Base-by-base conservation (phyloP, 2,113 vertebrate genomes). In the Argyrosomus japonicus region DNA sequence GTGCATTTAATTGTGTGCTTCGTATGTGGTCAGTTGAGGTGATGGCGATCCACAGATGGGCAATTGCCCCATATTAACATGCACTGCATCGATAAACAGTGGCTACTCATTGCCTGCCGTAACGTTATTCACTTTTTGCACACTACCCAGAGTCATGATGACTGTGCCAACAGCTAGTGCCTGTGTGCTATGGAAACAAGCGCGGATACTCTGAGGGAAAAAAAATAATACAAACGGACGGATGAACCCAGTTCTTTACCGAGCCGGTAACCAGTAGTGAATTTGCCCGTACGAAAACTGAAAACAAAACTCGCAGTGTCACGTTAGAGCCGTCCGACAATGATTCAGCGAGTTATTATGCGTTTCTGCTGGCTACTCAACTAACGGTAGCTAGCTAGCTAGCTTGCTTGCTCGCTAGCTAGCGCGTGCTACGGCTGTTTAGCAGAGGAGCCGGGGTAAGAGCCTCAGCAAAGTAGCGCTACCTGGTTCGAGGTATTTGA, bases 301-400 rank as follows among this genome's bases (percentile, higher is more conserved):
- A 88, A 89, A 88, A 81, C 70, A 84, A 79, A 91, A 88, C 68
- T 91, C 72, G 79, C 89, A 76, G 89, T 91, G 93, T 95, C 92
- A 91, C 90, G 91, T 78, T 92, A 87, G 92, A 92, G 70, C 51
- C 75, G 78, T 80, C 84, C 77, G 89, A 87, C 92, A 92, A 94
- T 95, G 95, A 96, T 95, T 96, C 95, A 96, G 95, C 95, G 93
- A 88, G 87, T 94, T 94, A 91, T 93, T 93, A 60, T 83, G 91
- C 92, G 87, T 89, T 93, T 91, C 81, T 85, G 87, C 91, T 86
- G 36, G 89, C 90, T 89, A 63, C 84, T 87, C 86, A 87, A 86
- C 81, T 83, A 81, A 78, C 85, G 67, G 25, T 19, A 45, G 93
- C 88, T 93, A 91, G 91, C 87, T 17, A 27, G 86, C 89, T 93